Percentiles rank a stretch among this genome's conserved stretches.
Conservation (phyloP, 2,113 vertebrate species). For the Ivindomyrus marchei region DNA sequence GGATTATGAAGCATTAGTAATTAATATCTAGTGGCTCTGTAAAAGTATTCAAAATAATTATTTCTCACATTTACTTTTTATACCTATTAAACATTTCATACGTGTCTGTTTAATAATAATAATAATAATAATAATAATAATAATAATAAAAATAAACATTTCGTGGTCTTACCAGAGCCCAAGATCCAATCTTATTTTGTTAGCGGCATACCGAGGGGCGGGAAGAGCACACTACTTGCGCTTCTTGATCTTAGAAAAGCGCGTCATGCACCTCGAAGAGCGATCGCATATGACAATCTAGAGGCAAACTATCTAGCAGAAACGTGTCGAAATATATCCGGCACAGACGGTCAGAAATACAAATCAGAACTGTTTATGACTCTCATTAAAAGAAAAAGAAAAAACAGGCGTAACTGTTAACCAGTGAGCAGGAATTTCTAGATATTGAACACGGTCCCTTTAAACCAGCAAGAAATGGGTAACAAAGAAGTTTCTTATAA, state of each 20-base stretch:
- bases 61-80: neutral
- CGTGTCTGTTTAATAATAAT: neutral
- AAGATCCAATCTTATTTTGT: neutral
- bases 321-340: neutral
- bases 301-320: neutral
- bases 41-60: neutral
- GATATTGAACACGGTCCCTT: neutral
- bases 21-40: neutral
- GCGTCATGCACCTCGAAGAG: neutral
- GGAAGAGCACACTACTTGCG: no score
- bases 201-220: neutral
- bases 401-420: neutral
- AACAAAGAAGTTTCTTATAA: neutral
- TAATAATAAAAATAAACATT: neutral
- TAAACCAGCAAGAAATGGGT: neutral
- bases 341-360: neutral
- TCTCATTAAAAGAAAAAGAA: neutral
- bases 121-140: no score
- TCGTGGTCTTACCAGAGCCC: neutral
- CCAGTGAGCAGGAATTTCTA: neutral
- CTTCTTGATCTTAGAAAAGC: neutral
- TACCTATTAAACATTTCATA: neutral
- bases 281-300: neutral
- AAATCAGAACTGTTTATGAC: neutral
- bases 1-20: neutral